These are phyloP conservation scores for Sisyra nigra DNA, from an alignment of 2,888 invertebrate genomes.

Conservation along the genomic window DNA sequence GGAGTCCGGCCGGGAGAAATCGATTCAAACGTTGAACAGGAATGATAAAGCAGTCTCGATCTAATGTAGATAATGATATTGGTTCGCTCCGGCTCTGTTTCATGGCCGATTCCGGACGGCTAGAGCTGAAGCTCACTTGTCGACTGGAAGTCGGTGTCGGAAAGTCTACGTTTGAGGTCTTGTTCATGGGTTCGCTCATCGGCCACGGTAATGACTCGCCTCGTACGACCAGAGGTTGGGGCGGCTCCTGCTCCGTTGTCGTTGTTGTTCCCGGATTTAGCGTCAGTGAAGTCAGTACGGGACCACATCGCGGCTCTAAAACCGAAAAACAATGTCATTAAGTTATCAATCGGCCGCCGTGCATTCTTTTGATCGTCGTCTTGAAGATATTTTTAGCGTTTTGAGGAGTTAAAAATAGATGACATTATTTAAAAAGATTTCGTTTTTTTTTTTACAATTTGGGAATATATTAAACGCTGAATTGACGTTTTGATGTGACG, in stretches of 20 bases:
- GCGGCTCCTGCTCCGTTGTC: constrained; percentile 36
- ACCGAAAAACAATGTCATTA: not conserved
- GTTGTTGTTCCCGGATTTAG: constrained; percentile 30
- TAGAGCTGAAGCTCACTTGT: constrained; percentile 2
- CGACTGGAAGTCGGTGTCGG: constrained; percentile 7
- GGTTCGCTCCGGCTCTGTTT: constrained; percentile 9
- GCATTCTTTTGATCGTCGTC: too few relatives aligned
- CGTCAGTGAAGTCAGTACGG: constrained; percentile 38
- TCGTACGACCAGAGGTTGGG: constrained; percentile 52
- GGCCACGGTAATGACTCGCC: constrained; percentile 45
- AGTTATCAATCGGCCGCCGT: too few relatives aligned
- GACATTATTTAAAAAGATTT: too few relatives aligned
- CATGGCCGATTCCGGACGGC: constrained; percentile 5
- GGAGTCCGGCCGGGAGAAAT: constrained; percentile 80
- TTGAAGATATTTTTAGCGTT: too few relatives aligned
- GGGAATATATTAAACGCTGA: too few relatives aligned
- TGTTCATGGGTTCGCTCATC: constrained; percentile 27
- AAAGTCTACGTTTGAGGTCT: constrained; percentile 6
- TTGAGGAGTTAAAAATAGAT: too few relatives aligned
- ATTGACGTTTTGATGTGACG: too few relatives aligned
- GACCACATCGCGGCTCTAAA: constrained; percentile 53
- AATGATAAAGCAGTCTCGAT: constrained; percentile 86
- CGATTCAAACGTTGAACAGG: constrained; percentile 76
- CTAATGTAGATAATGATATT: constrained; percentile 63
- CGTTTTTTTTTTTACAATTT: too few relatives aligned